A percentile compares a stretch with the other conserved stretches of the same genome.
These are phyloP conservation scores for Cydia fagiglandana DNA, from an alignment of 1,140 invertebrate species.

Conservation along the genomic window DNA sequence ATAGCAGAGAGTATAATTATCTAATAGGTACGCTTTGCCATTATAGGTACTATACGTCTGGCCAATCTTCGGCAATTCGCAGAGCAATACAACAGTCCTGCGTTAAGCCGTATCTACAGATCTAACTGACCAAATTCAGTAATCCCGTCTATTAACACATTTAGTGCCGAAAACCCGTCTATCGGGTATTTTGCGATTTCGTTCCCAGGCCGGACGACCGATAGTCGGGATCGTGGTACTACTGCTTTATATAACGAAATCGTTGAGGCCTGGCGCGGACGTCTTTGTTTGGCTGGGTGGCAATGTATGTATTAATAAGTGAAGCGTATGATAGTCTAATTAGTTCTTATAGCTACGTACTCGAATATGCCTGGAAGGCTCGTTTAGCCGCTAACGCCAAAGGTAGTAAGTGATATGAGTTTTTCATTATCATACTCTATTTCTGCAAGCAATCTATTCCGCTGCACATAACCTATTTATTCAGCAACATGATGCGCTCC, in stretches of 20 bases:
- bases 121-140: too few relatives aligned
- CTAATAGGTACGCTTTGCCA: neutral
- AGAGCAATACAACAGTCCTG: too few relatives aligned
- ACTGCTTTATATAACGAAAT: too few relatives aligned
- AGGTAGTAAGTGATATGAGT: neutral
- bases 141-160: too few relatives aligned
- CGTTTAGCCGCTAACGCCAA: neutral
- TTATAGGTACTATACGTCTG: neutral
- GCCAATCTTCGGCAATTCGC: neutral
- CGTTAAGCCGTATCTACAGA: too few relatives aligned
- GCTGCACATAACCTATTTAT: constrained; percentile 28
- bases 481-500: constrained; percentile 11
- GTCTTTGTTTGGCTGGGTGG: too few relatives aligned
- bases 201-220: too few relatives aligned
- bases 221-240: too few relatives aligned
- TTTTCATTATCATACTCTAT: constrained; percentile 4
- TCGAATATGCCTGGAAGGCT: neutral
- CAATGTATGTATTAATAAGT: neutral
- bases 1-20: too few relatives aligned
- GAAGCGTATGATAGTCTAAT: neutral
- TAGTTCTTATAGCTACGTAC: neutral
- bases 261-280: too few relatives aligned
- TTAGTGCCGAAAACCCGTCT: too few relatives aligned
- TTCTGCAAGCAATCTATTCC: neutral
- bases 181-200: too few relatives aligned